These are phyloP conservation scores for Ranitomeya variabilis DNA, from an alignment of 2,113 vertebrate genomes.

Conservation along the genomic window DNA sequence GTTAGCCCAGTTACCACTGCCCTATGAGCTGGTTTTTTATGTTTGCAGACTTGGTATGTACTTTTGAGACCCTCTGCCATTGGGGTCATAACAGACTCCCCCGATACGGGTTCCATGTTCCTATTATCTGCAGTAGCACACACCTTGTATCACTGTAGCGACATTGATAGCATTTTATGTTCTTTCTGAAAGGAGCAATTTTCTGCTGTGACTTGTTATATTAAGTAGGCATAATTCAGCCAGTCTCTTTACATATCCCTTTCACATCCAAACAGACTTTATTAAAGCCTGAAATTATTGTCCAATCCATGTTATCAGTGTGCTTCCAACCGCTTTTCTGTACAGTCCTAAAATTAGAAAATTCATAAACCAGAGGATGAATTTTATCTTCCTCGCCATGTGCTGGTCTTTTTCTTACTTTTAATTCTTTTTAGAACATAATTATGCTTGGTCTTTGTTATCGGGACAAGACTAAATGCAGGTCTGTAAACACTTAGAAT, in stretches of 20 bases:
- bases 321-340: not conserved
- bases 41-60: too few species aligned
- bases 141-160: constrained; percentile 3
- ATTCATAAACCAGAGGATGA: not conserved
- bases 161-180: constrained; percentile 26
- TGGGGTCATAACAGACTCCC: too few species aligned
- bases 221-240: not conserved
- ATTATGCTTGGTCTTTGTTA: constrained; percentile 17
- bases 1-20: too few species aligned
- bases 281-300: constrained; percentile 9
- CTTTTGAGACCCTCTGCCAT: too few species aligned
- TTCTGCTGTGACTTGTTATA: not conserved
- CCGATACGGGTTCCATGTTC: constrained; percentile 3
- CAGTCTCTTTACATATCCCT: not conserved
- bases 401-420: not conserved
- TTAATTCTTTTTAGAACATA: not conserved
- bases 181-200: constrained; percentile 9
- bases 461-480: not conserved
- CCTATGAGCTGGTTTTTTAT: too few species aligned
- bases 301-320: not conserved
- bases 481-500: not conserved
- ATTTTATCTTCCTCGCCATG: constrained; percentile 9
- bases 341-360: not conserved
- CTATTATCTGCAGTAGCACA: constrained; percentile 10
- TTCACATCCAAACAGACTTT: constrained; percentile 1